Base-by-base conservation (phyloP, 1,140 invertebrate genomes). In the Drosophila guanche region DNA sequence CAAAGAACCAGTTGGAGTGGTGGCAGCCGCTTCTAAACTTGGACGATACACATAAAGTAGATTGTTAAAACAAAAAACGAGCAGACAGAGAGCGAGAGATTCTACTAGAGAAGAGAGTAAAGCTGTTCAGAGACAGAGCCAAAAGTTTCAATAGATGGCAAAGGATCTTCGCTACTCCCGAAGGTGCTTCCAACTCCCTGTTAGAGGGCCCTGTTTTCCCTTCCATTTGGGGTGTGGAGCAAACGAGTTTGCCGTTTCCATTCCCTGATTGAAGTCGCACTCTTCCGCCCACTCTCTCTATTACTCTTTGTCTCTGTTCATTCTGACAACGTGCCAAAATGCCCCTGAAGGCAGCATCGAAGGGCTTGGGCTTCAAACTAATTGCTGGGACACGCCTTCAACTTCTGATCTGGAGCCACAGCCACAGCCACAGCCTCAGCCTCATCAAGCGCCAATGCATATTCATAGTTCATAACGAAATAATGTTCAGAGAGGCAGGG, bases 381-480 rank as follows among this genome's bases (percentile, higher is more conserved):
- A 84, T 84, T 84, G 79, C 76, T 40, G 20, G 43, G 79, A 42
- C 76, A 78, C 76, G 76, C 58, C 73, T 50, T 29, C 52, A 55
- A 68, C 42, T 67, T 20, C 4, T 45, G 40, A 5, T 23, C 12
- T 10, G 33, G n/a, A 29, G 29, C 10, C 5, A 43, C 10, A 12
- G 23, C 40, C 22, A 22, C 16, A 57, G 60, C 8, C 23, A 22
- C 52, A 53, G 65, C 57, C 77, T 66, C 52, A 53, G 65, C 57
- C 77, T 66, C 71, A 79, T 79, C 77, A 79, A 67, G 63, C 43
- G 37, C 25, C 71, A 63, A 76, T 83, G 79, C 80, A 83, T 83
- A 83, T 83, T 83, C 80, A 83, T 83, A 76, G 65, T 76, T 37
- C 76, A 72, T 83, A 79, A 83, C 61, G 55, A 63, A 57, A 56